Percentiles rank a stretch among this genome's conserved stretches.
Conservation (phyloP, 2,888 invertebrate species). For the Keiferia lycopersicella region DNA sequence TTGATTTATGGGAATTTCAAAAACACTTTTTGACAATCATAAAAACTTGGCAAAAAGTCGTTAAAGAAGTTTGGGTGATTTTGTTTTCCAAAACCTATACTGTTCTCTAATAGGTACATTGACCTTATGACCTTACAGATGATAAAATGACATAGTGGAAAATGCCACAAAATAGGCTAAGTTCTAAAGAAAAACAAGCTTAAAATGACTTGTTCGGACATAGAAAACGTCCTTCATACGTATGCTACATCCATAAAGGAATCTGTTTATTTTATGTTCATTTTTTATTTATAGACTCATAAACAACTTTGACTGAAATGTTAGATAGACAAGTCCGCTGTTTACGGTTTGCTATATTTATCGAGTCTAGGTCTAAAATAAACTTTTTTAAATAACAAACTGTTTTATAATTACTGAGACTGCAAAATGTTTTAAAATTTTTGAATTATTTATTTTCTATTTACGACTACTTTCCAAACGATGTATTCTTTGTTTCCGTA, state of each 20-base stretch:
- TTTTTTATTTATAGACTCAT: no score
- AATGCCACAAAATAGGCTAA: neutral
- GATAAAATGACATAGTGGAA: neutral
- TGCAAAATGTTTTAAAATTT: neutral
- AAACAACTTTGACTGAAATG: no score
- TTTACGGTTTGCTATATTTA: no score
- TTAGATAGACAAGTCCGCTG: no score
- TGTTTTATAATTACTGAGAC: neutral
- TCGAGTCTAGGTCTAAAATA: neutral
- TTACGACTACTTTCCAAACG: no score
- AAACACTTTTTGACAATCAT: neutral
- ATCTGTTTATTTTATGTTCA: no score
- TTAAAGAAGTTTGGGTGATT: neutral
- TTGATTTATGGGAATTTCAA: slow-evolving; percentile 2
- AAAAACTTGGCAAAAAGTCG: neutral
- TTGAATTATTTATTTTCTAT: no score
- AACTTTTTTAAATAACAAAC: neutral
- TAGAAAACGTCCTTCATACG: no score
- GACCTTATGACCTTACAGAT: neutral
- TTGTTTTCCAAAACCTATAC: neutral
- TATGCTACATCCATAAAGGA: no score
- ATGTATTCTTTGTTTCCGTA: neutral
- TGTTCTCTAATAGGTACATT: neutral
- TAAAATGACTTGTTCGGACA: neutral
- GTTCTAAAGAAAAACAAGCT: neutral